Evolutionary conservation across 2,888 invertebrate genomes (phyloP), one percentile per base, ranked within the genome.

Genomic region (Leptopilina drosophilae): DNA sequence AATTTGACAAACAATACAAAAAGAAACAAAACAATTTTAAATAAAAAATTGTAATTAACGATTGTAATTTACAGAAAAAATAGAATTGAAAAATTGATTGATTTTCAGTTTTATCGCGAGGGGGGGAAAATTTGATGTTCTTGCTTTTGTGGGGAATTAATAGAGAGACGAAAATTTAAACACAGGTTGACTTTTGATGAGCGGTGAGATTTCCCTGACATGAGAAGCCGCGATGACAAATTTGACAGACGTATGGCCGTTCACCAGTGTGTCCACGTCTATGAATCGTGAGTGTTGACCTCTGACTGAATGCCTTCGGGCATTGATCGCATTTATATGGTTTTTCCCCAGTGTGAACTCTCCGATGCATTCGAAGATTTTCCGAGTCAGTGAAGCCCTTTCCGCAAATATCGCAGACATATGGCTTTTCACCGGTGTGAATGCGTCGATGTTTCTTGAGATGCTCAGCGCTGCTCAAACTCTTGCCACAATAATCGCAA

Each of bases 341-440:
- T 69, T 92, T 93, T 79, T 93, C 93, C 0, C 93, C 93, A 0
- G 93, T 93, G 80, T 93, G 93, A 7, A 92, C 91, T 11, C 93
- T 86, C 77, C 92, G 86, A 83, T 93, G 93, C 86, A 92, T 91
- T 9, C 91, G 87, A 14, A 93, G 86, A 81, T 92, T 92, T 78
- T 92, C 92, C 2, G 92, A 91, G 64, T 92, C 92, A 20, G 92
- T 92, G 84, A 93, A 93, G 14, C 90, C 92, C 83, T 93, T 93
- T 56, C 92, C 93, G 83, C 93, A 93, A 6, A 91, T 90, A 79
- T 92, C 91, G 82, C 93, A 93, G 0, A 92, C 92, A 80, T 92
- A 92, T 0, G 93, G 92, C 82, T 93, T 94, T 80, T 94, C 94
- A 0, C 94, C 94, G 0, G 93, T 93, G 82, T 94, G 94, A 33